Evolutionary conservation across 2,113 vertebrate genomes (phyloP).

Genomic region (Miniopterus natalensis): DNA sequence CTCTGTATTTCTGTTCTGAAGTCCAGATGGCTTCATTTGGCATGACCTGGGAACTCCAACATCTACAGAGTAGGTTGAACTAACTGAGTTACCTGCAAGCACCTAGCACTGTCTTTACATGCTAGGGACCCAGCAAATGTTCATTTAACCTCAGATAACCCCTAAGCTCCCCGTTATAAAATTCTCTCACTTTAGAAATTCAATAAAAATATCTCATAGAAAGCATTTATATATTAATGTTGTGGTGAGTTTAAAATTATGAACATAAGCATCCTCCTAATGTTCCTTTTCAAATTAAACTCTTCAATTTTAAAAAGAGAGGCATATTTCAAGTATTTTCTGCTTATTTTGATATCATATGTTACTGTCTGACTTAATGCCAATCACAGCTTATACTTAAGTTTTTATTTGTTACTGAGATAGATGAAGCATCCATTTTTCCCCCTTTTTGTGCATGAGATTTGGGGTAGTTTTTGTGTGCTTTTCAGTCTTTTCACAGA

Average conservation of each 20-base stretch:
- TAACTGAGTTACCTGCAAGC: conserved; percentile 3
- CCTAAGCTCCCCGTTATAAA: conserved; percentile 41
- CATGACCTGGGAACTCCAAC: neutral
- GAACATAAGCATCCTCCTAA: conserved; percentile 33
- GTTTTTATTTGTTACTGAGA: conserved; percentile 40
- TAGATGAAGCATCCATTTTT: conserved; percentile 39
- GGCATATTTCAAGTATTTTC: conserved; percentile 53
- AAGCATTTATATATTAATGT: conserved; percentile 59
- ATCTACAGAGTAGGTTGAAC: neutral
- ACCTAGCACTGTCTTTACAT: neutral
- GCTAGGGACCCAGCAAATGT: neutral
- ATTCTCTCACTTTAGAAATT: conserved; percentile 49
- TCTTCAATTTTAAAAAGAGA: neutral
- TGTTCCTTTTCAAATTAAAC: conserved; percentile 66
- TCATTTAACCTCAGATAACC: neutral
- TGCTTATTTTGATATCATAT: conserved; percentile 75
- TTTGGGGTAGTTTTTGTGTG: conserved; percentile 53
- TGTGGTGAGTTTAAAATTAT: conserved; percentile 64
- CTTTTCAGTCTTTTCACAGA: conserved; percentile 43
- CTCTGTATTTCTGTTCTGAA: conserved; percentile 59
- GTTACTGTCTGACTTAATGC: conserved; percentile 75
- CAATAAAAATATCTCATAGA: conserved; percentile 47
- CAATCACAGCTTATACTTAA: conserved; percentile 63
- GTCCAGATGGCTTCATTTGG: conserved; percentile 52
- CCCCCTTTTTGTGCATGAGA: neutral